Percentiles rank a stretch among this genome's conserved stretches.
Evolutionary conservation across 2,113 vertebrate genomes (phyloP).

Genomic region (human (Homo sapiens)): GRCh38 chr3:182796501-182797000

Average conservation of each 20-base stretch:
- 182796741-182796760: conserved; percentile 12
- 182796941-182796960: neutral
- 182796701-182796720: neutral
- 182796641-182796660: neutral
- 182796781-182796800: neutral
- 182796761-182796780: neutral
- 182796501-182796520: neutral
- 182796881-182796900: neutral
- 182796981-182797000: neutral
- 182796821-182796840: neutral
- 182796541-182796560: conserved; percentile 40
- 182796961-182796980: conserved; percentile 12
- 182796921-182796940: neutral
- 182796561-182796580: neutral
- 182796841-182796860: conserved; percentile 46
- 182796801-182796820: conserved; percentile 29
- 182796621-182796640: neutral
- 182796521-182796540: neutral
- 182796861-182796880: neutral
- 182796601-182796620: neutral
- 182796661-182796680: neutral
- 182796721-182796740: neutral
- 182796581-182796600: conserved; percentile 31
- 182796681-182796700: neutral
- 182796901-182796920: neutral